Base-by-base conservation (phyloP, 2,888 invertebrate species). In the Perizoma affinitatum region DNA sequence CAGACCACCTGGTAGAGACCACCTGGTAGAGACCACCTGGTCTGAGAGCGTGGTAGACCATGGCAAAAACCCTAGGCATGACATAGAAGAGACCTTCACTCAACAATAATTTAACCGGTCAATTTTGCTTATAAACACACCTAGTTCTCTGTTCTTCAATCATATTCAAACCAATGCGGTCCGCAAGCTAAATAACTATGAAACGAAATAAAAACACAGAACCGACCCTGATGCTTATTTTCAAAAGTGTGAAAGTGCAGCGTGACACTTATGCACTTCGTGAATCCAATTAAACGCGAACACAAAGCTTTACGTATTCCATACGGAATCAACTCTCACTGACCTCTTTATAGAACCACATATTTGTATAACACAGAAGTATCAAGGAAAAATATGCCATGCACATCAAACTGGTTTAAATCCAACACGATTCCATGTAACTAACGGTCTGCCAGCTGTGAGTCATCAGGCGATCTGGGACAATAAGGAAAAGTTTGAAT, bases 271-370 rank as follows among this genome's bases (percentile, higher is more conserved):
- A 47, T 8, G 46, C 46, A 34, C 46, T 46, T 50, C 48, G 34
- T 42, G 42, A 56, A 56, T 47, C 33, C 33, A 57, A 48, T 54
- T 6, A 51, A 34, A 40, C 33, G 38, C 43, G 43, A 47, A 42
- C 36, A 58, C 33, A 43, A 53, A 36, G 36, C 33, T 48, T 55
- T 44, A 42, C 22, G 47, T 48, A 55, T 61, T 52, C 55, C 7
- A n/a, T 6, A 9, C 33, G 40, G 33, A 34, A 48, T 47, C 47
- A 49, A 61, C 61, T 61, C 61, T 53, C 56, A 50, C 56, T 57
- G 56, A 52, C 55, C 60, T 22, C 6, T 49, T 34, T 50, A 46
- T 6, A 33, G 33, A 33, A 5, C 5, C 9, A 40, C 44, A 58
- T n/a, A 38, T n/a, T 10, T 33, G n/a, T 7, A 45, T 11, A 8